A percentile compares a stretch with the other conserved stretches of the same genome.
These are phyloP conservation scores for Tachysurus fulvidraco DNA, from an alignment of 2,113 vertebrate species.

Conservation along the genomic window DNA sequence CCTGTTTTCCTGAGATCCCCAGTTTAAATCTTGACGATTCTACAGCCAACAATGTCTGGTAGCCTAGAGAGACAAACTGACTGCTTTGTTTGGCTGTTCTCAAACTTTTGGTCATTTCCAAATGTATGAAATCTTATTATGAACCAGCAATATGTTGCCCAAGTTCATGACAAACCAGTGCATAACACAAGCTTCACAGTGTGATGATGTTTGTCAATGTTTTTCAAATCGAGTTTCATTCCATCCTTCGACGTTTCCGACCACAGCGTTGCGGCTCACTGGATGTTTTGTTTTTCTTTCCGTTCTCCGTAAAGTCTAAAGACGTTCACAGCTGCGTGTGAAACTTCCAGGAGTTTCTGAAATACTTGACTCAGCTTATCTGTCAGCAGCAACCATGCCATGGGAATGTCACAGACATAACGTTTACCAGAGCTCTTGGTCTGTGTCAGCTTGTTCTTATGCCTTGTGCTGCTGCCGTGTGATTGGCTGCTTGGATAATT, in stretches of 20 bases:
- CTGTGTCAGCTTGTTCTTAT: too few relatives aligned
- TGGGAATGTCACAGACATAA: not conserved
- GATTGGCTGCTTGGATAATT: not conserved
- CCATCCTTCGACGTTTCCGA: not conserved
- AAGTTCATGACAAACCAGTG: not conserved
- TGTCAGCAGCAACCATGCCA: not conserved
- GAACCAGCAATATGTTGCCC: not conserved
- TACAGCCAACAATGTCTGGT: too few relatives aligned
- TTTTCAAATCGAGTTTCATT: not conserved
- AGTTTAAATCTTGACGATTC: too few relatives aligned
- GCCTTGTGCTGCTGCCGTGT: too few relatives aligned
- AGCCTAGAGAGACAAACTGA: not conserved
- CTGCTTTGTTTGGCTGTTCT: not conserved
- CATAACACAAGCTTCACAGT: not conserved
- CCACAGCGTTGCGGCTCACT: not conserved
- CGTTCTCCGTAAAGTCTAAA: not conserved
- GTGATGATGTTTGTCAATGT: not conserved
- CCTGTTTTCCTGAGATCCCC: too few relatives aligned
- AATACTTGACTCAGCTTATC: not conserved
- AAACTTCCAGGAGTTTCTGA: not conserved
- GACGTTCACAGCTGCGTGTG: not conserved
- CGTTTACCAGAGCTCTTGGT: not conserved
- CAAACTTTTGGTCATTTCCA: not conserved
- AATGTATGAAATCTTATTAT: not conserved
- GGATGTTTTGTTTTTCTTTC: not conserved